Evolutionary conservation across 2,888 invertebrate species (phyloP), one percentile per base, ranked within the genome.

Genomic region (Biston betularia): DNA sequence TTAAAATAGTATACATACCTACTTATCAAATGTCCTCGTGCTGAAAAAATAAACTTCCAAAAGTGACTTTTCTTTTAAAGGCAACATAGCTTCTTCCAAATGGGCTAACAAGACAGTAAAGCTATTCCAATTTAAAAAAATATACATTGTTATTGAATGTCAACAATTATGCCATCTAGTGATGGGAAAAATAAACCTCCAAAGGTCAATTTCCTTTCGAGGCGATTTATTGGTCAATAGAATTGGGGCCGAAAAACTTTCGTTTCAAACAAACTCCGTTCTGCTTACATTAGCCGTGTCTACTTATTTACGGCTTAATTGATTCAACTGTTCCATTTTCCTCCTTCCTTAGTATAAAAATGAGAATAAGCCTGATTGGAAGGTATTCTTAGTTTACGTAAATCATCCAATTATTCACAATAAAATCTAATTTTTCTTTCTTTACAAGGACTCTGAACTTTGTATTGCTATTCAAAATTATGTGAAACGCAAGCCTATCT

Each of bases 251-350:
- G 12, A 6, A 40, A 35, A 73, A 71, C 63, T 73, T 71, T 70
- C 63, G 70, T 67, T 46, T 68, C 58, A 48, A 63, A 55, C 64
- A 66, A 66, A 57, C 45, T 55, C 60, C 45, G 55, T 14, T 63
- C 63, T 58, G 63, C 69, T 68, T 72, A 64, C 69, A 69, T 71
- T 69, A 69, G 58, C 52, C 45, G 49, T 49, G 58, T 49, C 58
- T 65, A 60, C 68, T 72, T 68, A 70, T 72, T 69, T 67, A 66
- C 68, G 60, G 65, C 54, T 57, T 68, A 72, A 72, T 70, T 70
- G 65, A 65, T 69, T 67, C 65, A 69, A 69, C 69, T 56, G 49
- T 11, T 61, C 52, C 48, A 54, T 42, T 68, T 68, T 64, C 60
- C 63, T 64, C 63, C 48, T 65, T 58, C 40, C 53, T 52, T 40